Evolutionary conservation across 2,888 invertebrate species (phyloP).

Genomic region (Drosophila ustulata): DNA sequence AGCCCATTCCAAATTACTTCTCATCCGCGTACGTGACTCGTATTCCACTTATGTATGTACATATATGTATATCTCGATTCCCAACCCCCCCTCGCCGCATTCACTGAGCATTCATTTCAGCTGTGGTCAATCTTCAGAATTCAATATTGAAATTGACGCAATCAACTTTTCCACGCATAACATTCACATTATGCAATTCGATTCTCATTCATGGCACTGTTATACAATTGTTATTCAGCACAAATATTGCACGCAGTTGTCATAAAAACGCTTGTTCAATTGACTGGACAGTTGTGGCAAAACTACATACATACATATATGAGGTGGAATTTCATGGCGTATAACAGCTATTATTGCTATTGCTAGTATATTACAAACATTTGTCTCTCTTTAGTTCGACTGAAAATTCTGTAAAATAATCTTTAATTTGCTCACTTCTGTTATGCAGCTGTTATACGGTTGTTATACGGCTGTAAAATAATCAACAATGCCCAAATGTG

Average conservation of each 20-base stretch:
- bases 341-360: too few species aligned
- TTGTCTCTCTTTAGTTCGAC: too few species aligned
- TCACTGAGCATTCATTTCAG: constrained; percentile 30
- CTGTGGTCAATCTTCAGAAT: constrained; percentile 1
- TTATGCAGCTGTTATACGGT: constrained; percentile 6
- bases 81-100: background rate
- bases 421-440: background rate
- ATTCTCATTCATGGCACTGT: background rate
- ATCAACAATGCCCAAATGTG: too few species aligned
- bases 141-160: constrained; percentile 17
- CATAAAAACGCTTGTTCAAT: too few species aligned
- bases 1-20: constrained; percentile 6
- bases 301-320: too few species aligned
- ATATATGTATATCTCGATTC: background rate
- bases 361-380: too few species aligned
- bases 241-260: background rate
- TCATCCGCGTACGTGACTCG: constrained; percentile 7
- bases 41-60: background rate
- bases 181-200: constrained; percentile 7
- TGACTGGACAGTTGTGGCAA: too few species aligned
- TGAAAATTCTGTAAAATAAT: too few species aligned
- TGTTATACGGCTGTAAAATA: constrained; percentile 8
- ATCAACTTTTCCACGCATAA: constrained; percentile 1
- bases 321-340: too few species aligned
- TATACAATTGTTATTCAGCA: constrained; percentile 17